Percentiles rank a stretch among this genome's conserved stretches.
Conservation (phyloP, 2,113 vertebrate genomes). For the Equus quagga region DNA sequence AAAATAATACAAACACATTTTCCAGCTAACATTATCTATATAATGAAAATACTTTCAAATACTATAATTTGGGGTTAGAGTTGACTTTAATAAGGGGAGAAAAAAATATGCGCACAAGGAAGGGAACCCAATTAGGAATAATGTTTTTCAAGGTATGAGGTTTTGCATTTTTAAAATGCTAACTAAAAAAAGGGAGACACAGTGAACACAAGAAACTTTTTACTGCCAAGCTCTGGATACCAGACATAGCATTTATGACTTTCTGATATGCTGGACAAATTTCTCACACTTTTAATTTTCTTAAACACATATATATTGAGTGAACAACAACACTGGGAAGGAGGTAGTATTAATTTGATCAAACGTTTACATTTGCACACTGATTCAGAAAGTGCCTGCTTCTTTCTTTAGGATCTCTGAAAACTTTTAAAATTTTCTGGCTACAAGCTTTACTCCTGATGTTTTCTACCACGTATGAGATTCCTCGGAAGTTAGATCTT, state of each 20-base stretch:
- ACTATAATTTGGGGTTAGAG: slow-evolving; percentile 64
- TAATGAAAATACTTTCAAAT: slow-evolving; percentile 61
- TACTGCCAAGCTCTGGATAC: slow-evolving; percentile 79
- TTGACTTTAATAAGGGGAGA: slow-evolving; percentile 44
- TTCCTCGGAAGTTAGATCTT: slow-evolving; percentile 63
- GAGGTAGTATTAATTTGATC: slow-evolving; percentile 70
- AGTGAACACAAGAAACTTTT: slow-evolving; percentile 72
- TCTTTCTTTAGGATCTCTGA: slow-evolving; percentile 71
- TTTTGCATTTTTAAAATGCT: slow-evolving; percentile 75
- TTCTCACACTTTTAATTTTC: slow-evolving; percentile 70
- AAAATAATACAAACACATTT: slow-evolving; percentile 59
- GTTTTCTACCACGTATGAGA: slow-evolving; percentile 41
- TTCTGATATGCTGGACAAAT: slow-evolving; percentile 83
- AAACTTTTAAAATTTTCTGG: slow-evolving; percentile 66
- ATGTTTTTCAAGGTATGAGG: slow-evolving; percentile 68
- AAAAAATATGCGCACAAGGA: slow-evolving; percentile 73
- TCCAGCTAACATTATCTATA: slow-evolving; percentile 59
- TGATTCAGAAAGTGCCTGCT: slow-evolving; percentile 84
- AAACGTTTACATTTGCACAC: slow-evolving; percentile 81
- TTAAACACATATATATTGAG: slow-evolving; percentile 61
- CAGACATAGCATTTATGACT: slow-evolving; percentile 75
- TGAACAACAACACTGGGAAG: slow-evolving; percentile 51
- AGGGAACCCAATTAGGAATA: slow-evolving; percentile 61
- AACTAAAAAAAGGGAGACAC: slow-evolving; percentile 55
- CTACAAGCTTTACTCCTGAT: slow-evolving; percentile 57